Base-by-base conservation (phyloP, 2,113 vertebrate genomes). In the Entelurus aequoreus region DNA sequence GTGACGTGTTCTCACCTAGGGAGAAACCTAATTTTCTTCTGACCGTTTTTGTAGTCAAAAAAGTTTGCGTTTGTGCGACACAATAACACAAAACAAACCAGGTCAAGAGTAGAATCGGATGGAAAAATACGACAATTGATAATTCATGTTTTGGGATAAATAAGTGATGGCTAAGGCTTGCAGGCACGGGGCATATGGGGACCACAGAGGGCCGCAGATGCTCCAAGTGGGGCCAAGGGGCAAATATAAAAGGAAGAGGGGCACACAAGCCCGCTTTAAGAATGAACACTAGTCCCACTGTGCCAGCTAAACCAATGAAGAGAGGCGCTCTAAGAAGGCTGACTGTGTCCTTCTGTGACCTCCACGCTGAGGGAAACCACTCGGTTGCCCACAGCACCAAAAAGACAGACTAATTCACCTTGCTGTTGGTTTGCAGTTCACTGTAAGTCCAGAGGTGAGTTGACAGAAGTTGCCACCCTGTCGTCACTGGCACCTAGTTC, bases 131-230 rank as follows among this genome's bases (percentile, higher is more conserved):
- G 65, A 52, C 1, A 4, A 87, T 86, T 83, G 80, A 76, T 88
- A 77, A 87, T 88, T 86, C 72, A 86, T 87, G 78, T 60, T 5
- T 62, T 64, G n/a, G 71, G 64, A 80, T 88, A 69, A 87, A 88
- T 87, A 81, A 87, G 71, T 86, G 70, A 88, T 86, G 59, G 79
- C 69, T 68, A 46, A 74, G 66, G 75, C 82, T 80, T 75, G 53
- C 68, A 84, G 87, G 83, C 86, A 84, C 5, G 40, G 73, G 82
- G 70, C 87, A 89, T 88, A 87, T 84, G 86, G 84, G 74, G 62
- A 74, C 67, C 40, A 62, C 74, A 56, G 59, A 78, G 77, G 79
- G 75, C 59, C 72, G 54, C 84, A 89, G 80, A 87, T 87, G 86
- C 87, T 84, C 76, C 67, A 75, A n/a, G 42, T 46, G 42, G 4